A percentile compares a stretch with the other conserved stretches of the same genome.
phyloP scores from a whole-genome alignment of 2,888 invertebrate species.

The Apodemia duryi region DNA sequence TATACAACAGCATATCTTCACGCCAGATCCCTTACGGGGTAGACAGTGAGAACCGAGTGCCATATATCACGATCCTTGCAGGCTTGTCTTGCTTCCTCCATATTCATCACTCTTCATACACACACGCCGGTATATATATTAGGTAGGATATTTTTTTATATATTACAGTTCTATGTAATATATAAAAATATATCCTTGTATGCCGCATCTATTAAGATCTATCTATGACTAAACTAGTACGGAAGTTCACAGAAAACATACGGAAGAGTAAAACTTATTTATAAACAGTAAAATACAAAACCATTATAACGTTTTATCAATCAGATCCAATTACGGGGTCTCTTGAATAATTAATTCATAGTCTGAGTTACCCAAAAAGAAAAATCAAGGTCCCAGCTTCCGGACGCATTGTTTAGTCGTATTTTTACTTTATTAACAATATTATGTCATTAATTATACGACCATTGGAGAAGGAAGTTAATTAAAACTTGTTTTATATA shows the following conservation, averaged over 20 bases:
- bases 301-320: slow-evolving; percentile 4
- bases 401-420: not conserved
- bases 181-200: no score
- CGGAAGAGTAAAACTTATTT: not conserved
- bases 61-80: no score
- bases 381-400: slow-evolving; percentile 1
- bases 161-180: no score
- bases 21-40: no score
- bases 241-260: slow-evolving; percentile 8
- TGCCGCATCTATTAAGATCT: no score
- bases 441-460: slow-evolving; percentile 2
- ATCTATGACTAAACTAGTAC: not conserved
- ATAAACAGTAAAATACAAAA: not conserved
- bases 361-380: not conserved
- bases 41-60: no score
- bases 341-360: slow-evolving; percentile 5
- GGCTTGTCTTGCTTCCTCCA: no score
- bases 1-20: no score
- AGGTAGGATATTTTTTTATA: no score
- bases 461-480: not conserved
- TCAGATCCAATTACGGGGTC: slow-evolving; percentile 3
- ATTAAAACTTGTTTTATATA: not conserved
- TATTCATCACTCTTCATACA: no score
- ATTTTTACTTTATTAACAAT: not conserved
- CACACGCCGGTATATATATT: no score